A percentile compares a stretch with the other conserved stretches of the same genome.
Evolutionary conservation across 30 jellyfish, hydroid and myxozoan species (phyloP).

Genomic region (Pseudorhiza aurosa): DNA sequence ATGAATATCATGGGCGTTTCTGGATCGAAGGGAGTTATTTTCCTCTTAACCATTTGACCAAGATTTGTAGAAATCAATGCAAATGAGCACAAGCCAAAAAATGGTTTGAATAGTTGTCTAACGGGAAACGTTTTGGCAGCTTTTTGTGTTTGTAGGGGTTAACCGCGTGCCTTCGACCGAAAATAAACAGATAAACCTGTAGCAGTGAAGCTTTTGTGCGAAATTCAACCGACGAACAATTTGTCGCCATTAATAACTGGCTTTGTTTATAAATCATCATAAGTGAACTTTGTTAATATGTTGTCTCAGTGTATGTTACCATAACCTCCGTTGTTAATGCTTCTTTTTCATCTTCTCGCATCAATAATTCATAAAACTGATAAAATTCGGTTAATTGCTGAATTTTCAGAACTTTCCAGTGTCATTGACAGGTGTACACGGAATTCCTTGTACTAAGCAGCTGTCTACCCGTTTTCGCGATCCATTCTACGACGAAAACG

Average conservation of each 20-base stretch:
- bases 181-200: neutral
- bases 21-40: no score
- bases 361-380: slow-evolving; percentile 14
- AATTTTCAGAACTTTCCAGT: neutral
- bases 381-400: slow-evolving; percentile 36
- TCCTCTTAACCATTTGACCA: no score
- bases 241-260: neutral
- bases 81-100: no score
- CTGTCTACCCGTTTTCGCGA: no score
- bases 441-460: neutral
- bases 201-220: neutral
- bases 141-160: no score
- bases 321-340: neutral
- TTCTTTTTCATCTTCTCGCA: neutral
- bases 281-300: neutral
- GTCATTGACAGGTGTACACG: slow-evolving; percentile 37
- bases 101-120: no score
- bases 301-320: neutral
- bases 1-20: no score
- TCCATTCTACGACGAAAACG: no score
- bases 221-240: neutral
- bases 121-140: no score
- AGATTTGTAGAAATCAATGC: no score
- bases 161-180: no score
- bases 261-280: neutral